Evolutionary conservation across 2,797 vertebrate genomes (phyloP), one percentile per base, ranked within the genome.

Genomic region (Eutrigla gurnardus): DNA sequence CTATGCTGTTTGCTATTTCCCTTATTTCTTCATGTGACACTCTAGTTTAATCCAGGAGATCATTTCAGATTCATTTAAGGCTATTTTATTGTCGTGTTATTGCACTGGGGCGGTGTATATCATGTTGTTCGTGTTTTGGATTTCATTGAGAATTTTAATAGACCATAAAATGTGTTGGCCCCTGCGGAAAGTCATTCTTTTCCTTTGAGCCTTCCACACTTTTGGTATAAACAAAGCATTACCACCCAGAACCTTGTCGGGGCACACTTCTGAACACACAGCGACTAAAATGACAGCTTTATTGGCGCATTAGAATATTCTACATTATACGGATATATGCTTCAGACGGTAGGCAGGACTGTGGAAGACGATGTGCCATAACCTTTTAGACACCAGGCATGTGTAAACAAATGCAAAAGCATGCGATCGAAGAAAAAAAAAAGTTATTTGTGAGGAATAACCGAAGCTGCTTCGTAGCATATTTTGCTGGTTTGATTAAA

Each of bases 71-170:
- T 47, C 3, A 73, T 80, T 73, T 45, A 54, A 66, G 59, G 39
- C 15, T 47, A 13, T 75, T 84, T 72, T 49, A 65, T 43, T 52
- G 37, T 64, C 47, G 11, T 50, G 18, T 53, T 61, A 32, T 58
- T 59, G 45, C 3, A 45, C 43, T 64, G 32, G 40, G 10, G 53
- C 57, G 49, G 9, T 11, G 17, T 62, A 59, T 49, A 43, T 78
- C 55, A 57, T 33, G 35, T 32, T 47, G 50, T 36, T 52, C 43
- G 7, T 66, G 55, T 75, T 66, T 70, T 64, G 57, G 36, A 54
- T 54, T 70, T 68, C 59, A 52, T 54, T 61, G 11, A 40, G 9
- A 45, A 57, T 69, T 65, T 78, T 62, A 76, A 77, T 76, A 70
- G 67, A 65, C 39, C 63, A 43, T 70, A 54, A 78, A 74, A 67